Evolutionary conservation across 2,797 vertebrate genomes (phyloP).

Genomic region (Pangasius sanitwongsei): DNA sequence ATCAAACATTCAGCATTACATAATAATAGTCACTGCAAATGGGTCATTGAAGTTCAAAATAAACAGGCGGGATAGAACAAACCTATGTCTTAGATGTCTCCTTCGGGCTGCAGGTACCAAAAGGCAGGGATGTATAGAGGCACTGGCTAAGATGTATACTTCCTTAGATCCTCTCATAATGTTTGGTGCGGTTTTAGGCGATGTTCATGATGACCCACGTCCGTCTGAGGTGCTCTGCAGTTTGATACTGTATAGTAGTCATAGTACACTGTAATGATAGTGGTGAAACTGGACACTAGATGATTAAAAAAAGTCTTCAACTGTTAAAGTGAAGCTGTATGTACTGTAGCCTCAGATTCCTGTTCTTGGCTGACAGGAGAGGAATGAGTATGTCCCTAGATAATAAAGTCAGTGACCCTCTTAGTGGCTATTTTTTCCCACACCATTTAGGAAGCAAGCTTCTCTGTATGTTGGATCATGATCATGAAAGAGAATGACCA

Average conservation of each 20-base stretch:
- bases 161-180: not conserved
- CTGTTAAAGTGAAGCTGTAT: not conserved
- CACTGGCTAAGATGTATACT: not conserved
- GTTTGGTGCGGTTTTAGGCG: not conserved
- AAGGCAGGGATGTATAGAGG: not conserved
- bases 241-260: not conserved
- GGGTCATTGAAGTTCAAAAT: not conserved
- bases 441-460: not conserved
- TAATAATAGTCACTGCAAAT: not conserved
- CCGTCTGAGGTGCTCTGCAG: not conserved
- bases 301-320: not conserved
- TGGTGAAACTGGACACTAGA: not conserved
- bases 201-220: not conserved
- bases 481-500: constrained; percentile 2
- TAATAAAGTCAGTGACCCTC: not conserved
- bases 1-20: not conserved
- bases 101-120: not conserved
- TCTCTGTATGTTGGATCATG: not conserved
- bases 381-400: not conserved
- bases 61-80: not conserved
- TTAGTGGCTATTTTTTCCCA: not conserved
- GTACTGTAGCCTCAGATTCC: not conserved
- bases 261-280: not conserved
- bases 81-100: not conserved
- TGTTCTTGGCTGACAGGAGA: not conserved